A percentile compares a stretch with the other conserved stretches of the same genome.
These are phyloP conservation scores for Sakesphorus luctuosus DNA, from an alignment of 2,113 vertebrate genomes.

Conservation along the genomic window DNA sequence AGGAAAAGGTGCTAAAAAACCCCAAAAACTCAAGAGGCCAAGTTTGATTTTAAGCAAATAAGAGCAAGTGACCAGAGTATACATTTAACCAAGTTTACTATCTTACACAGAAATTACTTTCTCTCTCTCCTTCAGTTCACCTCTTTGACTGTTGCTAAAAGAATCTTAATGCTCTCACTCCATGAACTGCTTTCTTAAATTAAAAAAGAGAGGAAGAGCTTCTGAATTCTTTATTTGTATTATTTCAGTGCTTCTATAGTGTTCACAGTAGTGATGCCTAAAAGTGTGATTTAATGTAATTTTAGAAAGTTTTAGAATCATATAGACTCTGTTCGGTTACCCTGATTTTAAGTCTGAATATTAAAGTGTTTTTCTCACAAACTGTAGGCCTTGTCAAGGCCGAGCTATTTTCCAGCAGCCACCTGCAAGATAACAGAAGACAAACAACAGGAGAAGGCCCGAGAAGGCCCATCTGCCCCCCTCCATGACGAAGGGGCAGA, in stretches of 20 bases:
- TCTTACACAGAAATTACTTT: not conserved
- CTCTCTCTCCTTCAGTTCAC: not conserved
- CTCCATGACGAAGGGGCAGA: too few relatives aligned
- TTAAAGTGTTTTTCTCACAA: too few relatives aligned
- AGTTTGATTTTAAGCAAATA: not conserved
- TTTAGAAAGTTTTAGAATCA: too few relatives aligned
- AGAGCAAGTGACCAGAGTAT: not conserved
- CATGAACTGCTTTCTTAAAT: not conserved
- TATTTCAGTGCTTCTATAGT: not conserved
- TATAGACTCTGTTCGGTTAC: too few relatives aligned
- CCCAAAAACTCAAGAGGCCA: not conserved
- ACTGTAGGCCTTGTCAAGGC: too few relatives aligned
- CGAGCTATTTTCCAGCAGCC: too few relatives aligned
- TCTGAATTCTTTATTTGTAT: not conserved
- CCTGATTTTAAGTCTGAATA: too few relatives aligned
- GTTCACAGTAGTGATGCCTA: too few relatives aligned
- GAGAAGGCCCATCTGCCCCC: too few relatives aligned
- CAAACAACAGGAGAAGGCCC: too few relatives aligned
- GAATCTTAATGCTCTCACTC: not conserved
- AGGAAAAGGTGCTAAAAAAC: not conserved
- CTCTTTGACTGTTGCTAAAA: not conserved
- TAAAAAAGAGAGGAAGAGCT: not conserved
- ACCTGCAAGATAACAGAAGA: too few relatives aligned
- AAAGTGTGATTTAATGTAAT: too few relatives aligned
- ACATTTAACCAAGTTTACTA: not conserved